A percentile compares a stretch with the other conserved stretches of the same genome.
Evolutionary conservation across 1,140 invertebrate genomes (phyloP).

Genomic region (Neuroterus valhalla): DNA sequence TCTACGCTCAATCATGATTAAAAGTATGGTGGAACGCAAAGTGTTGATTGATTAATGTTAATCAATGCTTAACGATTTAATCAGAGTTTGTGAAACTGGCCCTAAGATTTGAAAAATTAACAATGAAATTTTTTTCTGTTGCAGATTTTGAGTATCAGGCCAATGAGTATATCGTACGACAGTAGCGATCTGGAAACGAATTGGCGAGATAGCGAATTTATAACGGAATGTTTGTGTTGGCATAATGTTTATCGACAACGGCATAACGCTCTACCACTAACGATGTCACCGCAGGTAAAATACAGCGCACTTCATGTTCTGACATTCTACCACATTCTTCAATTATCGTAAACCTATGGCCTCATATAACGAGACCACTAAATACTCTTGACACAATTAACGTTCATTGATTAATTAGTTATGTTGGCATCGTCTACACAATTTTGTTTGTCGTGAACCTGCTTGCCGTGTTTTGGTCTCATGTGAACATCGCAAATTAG

Average conservation of each 20-base stretch:
- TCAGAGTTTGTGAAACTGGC: too few relatives aligned
- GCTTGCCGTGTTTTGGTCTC: not conserved
- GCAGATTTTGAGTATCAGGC: conserved; percentile 72
- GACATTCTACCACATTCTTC: not conserved
- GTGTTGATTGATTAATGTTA: too few relatives aligned
- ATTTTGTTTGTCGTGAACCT: not conserved
- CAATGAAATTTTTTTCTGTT: conserved; percentile 36
- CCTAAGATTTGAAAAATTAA: not conserved
- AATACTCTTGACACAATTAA: not conserved
- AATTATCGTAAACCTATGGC: not conserved
- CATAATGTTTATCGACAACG: conserved; percentile 86
- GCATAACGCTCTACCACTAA: conserved; percentile 82
- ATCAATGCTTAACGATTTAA: too few relatives aligned
- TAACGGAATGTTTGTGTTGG: conserved; percentile 86
- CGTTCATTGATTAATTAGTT: too few relatives aligned
- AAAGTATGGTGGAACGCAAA: too few relatives aligned
- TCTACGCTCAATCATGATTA: too few relatives aligned
- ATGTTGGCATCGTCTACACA: not conserved
- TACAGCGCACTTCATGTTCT: conserved; percentile 23
- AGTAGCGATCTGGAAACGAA: conserved; percentile 82
- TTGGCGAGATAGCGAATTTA: conserved; percentile 87
- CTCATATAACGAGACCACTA: not conserved
- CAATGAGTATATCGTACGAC: conserved; percentile 82
- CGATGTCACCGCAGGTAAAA: conserved; percentile 83
- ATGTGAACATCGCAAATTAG: not conserved